Evolutionary conservation across 64 coral and sea anemone species (phyloP).

Genomic region (Astreopora myriophthalma): DNA sequence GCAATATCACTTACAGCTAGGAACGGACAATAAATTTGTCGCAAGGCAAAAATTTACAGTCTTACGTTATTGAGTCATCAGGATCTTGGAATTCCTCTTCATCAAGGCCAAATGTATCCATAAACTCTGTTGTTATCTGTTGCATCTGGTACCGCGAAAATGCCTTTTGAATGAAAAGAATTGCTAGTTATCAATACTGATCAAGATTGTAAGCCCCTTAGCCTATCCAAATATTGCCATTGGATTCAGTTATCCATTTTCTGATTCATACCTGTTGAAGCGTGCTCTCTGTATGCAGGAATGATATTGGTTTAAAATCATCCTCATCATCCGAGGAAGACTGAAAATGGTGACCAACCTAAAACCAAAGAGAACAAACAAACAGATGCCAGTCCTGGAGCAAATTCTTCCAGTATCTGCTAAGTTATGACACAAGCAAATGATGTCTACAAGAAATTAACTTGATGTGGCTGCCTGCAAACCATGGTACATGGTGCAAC

Average conservation of each 20-base stretch:
- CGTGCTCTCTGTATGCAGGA: slow-evolving; percentile 90
- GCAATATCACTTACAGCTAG: no score
- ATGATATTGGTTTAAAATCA: slow-evolving; percentile 93
- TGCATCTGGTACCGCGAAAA: slow-evolving; percentile 98
- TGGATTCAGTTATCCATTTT: neutral
- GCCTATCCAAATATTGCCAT: no score
- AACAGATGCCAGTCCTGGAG: neutral
- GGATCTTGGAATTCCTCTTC: slow-evolving; percentile 94
- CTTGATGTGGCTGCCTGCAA: no score
- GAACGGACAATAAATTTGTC: neutral
- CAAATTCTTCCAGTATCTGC: no score
- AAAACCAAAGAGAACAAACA: neutral
- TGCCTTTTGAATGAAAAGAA: slow-evolving; percentile 54
- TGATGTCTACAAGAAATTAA: no score
- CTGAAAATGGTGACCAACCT: slow-evolving; percentile 96
- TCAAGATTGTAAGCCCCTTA: neutral
- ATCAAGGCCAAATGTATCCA: slow-evolving; percentile 97
- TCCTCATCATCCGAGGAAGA: slow-evolving; percentile 96
- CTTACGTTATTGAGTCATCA: slow-evolving; percentile 88
- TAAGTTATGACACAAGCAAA: no score
- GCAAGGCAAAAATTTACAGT: neutral
- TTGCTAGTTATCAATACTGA: neutral
- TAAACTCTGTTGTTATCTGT: slow-evolving; percentile 97
- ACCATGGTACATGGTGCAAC: no score
- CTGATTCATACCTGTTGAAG: slow-evolving; percentile 80